Conservation (phyloP, 2,888 invertebrate species). For the Mamestra brassicae region DNA sequence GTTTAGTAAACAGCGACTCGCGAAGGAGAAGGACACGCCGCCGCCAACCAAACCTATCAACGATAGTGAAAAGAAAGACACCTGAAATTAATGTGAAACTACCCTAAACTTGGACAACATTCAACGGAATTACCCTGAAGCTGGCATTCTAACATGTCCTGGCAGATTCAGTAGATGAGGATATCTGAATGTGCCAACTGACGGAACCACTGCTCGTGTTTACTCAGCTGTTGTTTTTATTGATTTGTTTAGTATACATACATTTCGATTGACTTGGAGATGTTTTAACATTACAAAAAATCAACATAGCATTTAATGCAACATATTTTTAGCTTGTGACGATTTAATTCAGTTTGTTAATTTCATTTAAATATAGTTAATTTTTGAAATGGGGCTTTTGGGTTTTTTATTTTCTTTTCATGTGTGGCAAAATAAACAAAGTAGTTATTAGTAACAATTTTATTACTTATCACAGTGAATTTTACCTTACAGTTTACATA, state of each 20-base stretch:
- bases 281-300: conserved; percentile 75
- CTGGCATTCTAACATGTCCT: conserved; percentile 85
- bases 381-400: conserved; percentile 75
- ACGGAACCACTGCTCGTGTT: conserved; percentile 83
- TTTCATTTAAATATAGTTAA: conserved; percentile 89
- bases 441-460: conserved; percentile 68
- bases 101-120: conserved; percentile 88
- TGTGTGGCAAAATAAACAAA: conserved; percentile 49
- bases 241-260: conserved; percentile 82
- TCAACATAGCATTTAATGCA: conserved; percentile 81
- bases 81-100: conserved; percentile 81
- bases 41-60: conserved; percentile 79
- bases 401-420: conserved; percentile 62
- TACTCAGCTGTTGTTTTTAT: conserved; percentile 81
- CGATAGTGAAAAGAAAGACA: conserved; percentile 89
- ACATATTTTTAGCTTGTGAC: conserved; percentile 86
- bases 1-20: conserved; percentile 92
- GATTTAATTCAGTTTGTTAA: conserved; percentile 87
- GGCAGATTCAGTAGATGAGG: conserved; percentile 81
- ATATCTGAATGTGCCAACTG: conserved; percentile 84
- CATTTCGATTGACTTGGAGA: conserved; percentile 79
- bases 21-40: conserved; percentile 86
- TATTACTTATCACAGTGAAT: conserved; percentile 82
- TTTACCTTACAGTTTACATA: conserved; percentile 64
- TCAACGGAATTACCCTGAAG: conserved; percentile 87